Base-by-base conservation (phyloP, 1,140 invertebrate species). In the Philotrypesis tridentata region DNA sequence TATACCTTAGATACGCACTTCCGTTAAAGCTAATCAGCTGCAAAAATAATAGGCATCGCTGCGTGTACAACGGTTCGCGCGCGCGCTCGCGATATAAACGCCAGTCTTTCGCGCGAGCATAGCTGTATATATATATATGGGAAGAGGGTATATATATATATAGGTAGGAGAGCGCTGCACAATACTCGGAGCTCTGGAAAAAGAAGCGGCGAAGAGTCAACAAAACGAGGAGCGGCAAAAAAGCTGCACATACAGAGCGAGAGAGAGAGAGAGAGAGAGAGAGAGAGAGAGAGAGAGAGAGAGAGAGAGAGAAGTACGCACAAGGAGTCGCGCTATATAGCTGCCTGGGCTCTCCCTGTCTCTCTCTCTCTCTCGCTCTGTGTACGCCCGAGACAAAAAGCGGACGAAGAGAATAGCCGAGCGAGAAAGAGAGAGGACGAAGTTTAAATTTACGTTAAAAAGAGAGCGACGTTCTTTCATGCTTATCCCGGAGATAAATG, bases 401-500 rank as follows among this genome's bases (percentile, higher is more conserved):
- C 21, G 31, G 27, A 17, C 31, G 31, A 63, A 85, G 33, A 74
- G 76, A 68, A 33, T 61, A n/a, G 33, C 11, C 14, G 33, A 79
- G 37, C 43, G 23, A 77, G 23, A 77, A 37, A 76, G 43, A 48
- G 37, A 25, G 31, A 78, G 6, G 61, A n/a, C 31, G 0, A 75
- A 87, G 82, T 89, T 86, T 87, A 88, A 89, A 88, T 88, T 84
- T 85, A 87, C 84, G 85, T 88, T 79, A 85, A 87, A 83, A 85
- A 65, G 87, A 87, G 84, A 87, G 75, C 84, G 85, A 85, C 86
- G 86, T 88, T 85, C 83, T 89, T 88, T 85, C 83, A 86, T 87
- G 86, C 85, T 90, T 90, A 91, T 89, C 86, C 87, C 83, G 82
- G 87, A 91, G 89, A 91, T 91, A 90, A 91, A 91, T 91, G 90